Conservation (phyloP, 2,888 invertebrate genomes). For the Philhelius pedissequus region DNA sequence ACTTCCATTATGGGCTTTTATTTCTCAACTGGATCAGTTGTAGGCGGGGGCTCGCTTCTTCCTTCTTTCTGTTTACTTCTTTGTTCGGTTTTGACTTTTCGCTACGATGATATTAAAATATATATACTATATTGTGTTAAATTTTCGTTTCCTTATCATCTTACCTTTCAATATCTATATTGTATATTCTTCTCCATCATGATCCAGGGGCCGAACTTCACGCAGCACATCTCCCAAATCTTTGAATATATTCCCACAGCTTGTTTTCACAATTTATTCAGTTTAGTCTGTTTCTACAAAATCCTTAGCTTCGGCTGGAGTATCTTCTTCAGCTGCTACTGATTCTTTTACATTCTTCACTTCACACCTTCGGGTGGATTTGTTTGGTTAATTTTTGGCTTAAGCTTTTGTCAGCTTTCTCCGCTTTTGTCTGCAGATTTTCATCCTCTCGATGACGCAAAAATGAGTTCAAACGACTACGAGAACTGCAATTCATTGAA, state of each 20-base stretch:
- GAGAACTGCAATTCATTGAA: conserved; percentile 86
- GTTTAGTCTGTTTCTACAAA: conserved; percentile 72
- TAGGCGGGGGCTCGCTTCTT: conserved; percentile 75
- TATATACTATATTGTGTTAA: no score
- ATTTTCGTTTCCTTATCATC: not conserved
- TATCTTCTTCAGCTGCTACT: conserved; percentile 85
- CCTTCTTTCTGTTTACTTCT: conserved; percentile 77
- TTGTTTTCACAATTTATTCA: conserved; percentile 84
- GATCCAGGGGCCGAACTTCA: conserved; percentile 84
- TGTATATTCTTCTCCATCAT: conserved; percentile 83
- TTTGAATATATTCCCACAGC: conserved; percentile 89
- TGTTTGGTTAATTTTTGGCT: conserved; percentile 70
- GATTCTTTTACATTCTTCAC: conserved; percentile 72
- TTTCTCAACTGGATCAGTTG: conserved; percentile 70
- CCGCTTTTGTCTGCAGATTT: conserved; percentile 85
- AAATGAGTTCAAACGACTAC: conserved; percentile 88
- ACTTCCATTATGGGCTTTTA: conserved; percentile 65
- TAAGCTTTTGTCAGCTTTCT: conserved; percentile 83
- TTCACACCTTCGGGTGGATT: conserved; percentile 57
- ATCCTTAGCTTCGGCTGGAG: conserved; percentile 82
- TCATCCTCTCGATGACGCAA: conserved; percentile 88
- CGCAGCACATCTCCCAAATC: conserved; percentile 88
- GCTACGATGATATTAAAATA: conserved; percentile 71
- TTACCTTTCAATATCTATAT: conserved; percentile 81
- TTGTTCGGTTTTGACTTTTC: conserved; percentile 80